These are phyloP conservation scores for Lepus europaeus DNA, from an alignment of 2,113 vertebrate genomes.

Conservation along the genomic window DNA sequence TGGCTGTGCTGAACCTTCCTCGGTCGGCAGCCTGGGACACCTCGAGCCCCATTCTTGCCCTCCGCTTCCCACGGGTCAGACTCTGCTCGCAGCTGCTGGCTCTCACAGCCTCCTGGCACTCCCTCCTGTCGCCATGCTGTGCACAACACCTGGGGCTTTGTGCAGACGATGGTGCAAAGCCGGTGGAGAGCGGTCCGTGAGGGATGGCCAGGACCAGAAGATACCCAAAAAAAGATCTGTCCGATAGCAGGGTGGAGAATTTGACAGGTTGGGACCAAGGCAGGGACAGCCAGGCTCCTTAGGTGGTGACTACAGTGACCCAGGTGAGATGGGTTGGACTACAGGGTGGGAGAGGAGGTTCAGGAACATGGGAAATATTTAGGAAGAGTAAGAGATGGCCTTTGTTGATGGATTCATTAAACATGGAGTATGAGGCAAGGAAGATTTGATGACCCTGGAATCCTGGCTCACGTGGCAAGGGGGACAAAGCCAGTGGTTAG, in stretches of 20 bases:
- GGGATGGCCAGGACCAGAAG: not conserved
- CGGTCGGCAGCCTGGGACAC: too few species aligned
- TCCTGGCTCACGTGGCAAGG: not conserved
- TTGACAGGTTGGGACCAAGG: not conserved
- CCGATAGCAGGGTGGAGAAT: not conserved
- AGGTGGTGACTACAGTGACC: not conserved
- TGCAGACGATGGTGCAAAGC: not conserved
- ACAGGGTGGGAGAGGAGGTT: not conserved
- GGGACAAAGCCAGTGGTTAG: not conserved
- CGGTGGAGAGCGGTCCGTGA: not conserved
- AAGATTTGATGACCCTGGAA: not conserved
- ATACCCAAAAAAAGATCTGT: not conserved
- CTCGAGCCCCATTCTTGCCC: not conserved
- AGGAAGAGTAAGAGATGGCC: not conserved
- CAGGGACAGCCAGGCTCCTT: not conserved
- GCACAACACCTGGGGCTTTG: not conserved
- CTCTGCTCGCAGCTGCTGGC: not conserved
- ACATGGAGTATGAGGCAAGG: not conserved
- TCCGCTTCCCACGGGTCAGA: not conserved
- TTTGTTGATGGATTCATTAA: not conserved
- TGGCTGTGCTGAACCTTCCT: not conserved
- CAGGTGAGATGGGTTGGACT: not conserved
- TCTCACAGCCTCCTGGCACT: not conserved
- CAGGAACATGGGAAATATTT: not conserved
- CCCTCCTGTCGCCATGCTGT: not conserved